Percentiles rank a stretch among this genome's conserved stretches.
Conservation (phyloP, 2,797 vertebrate species). For the Spizella passerina region DNA sequence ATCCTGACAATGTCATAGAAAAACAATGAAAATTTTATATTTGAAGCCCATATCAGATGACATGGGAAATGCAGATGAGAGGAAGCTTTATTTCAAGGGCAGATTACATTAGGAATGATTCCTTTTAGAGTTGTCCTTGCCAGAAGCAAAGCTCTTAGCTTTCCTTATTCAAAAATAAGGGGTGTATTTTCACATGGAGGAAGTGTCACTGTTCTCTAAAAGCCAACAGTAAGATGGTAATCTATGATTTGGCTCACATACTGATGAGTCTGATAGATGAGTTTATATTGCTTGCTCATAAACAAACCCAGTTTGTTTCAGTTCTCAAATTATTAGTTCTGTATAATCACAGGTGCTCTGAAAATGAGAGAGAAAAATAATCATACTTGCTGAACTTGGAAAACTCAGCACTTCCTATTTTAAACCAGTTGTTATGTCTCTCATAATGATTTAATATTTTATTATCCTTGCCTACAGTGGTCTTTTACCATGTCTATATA, state of each 20-base stretch:
- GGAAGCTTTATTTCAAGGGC: conserved; percentile 64
- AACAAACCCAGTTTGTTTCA: conserved; percentile 5
- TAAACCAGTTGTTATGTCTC: conserved; percentile 13
- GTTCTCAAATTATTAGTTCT: conserved; percentile 21
- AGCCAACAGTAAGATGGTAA: background rate
- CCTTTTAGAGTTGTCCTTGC: conserved; percentile 35
- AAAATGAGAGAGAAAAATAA: conserved; percentile 42
- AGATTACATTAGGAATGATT: conserved; percentile 49
- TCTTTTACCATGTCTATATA: conserved; percentile 19
- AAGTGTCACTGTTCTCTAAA: background rate
- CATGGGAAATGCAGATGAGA: conserved; percentile 45
- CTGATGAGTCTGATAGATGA: conserved; percentile 27
- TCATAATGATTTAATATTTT: conserved; percentile 40
- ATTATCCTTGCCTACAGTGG: conserved; percentile 26
- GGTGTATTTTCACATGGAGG: background rate
- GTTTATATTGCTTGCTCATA: conserved; percentile 3
- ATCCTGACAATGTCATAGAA: conserved; percentile 36
- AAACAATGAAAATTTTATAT: conserved; percentile 47
- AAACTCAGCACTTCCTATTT: conserved; percentile 40
- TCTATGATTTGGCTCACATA: conserved; percentile 13
- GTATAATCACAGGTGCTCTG: background rate
- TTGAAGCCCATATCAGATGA: conserved; percentile 46
- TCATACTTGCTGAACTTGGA: background rate
- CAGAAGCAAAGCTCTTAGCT: conserved; percentile 50
- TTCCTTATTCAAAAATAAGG: conserved; percentile 47